Percentiles rank a stretch among this genome's conserved stretches.
Conservation (phyloP, 1,140 invertebrate species). For the Luehdorfia chinensis region DNA sequence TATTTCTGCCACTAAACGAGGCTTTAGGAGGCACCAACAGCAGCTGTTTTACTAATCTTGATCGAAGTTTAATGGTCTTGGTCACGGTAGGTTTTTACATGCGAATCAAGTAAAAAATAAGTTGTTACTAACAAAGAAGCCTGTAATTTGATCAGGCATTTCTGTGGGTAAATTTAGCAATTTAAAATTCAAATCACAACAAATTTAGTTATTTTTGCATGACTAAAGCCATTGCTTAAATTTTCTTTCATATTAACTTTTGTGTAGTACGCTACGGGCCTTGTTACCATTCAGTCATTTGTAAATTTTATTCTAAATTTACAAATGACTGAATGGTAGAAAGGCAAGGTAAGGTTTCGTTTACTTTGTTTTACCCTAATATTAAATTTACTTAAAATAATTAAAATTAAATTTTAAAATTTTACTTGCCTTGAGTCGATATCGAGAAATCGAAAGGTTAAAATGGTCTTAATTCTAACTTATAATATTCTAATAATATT, state of each 20-base stretch:
- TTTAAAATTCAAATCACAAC: conserved; percentile 19
- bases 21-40: conserved; percentile 30
- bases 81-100: conserved; percentile 34
- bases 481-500: too few relatives aligned
- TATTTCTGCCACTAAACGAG: conserved; percentile 20
- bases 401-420: too few relatives aligned
- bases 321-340: too few relatives aligned
- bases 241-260: conserved; percentile 5
- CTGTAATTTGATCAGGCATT: conserved; percentile 18
- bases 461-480: too few relatives aligned
- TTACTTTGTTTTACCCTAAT: too few relatives aligned
- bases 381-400: too few relatives aligned
- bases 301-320: too few relatives aligned
- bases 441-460: too few relatives aligned
- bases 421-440: too few relatives aligned
- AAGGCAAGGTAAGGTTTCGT: too few relatives aligned
- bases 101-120: conserved; percentile 25
- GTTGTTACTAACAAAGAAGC: conserved; percentile 12
- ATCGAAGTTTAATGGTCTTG: conserved; percentile 33
- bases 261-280: background rate
- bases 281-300: too few relatives aligned
- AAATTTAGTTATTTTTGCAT: conserved; percentile 17
- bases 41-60: conserved; percentile 35
- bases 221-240: conserved; percentile 6
- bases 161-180: conserved; percentile 11